Evolutionary conservation across 2,113 vertebrate genomes (phyloP).

Genomic region (Tachysurus vachellii): DNA sequence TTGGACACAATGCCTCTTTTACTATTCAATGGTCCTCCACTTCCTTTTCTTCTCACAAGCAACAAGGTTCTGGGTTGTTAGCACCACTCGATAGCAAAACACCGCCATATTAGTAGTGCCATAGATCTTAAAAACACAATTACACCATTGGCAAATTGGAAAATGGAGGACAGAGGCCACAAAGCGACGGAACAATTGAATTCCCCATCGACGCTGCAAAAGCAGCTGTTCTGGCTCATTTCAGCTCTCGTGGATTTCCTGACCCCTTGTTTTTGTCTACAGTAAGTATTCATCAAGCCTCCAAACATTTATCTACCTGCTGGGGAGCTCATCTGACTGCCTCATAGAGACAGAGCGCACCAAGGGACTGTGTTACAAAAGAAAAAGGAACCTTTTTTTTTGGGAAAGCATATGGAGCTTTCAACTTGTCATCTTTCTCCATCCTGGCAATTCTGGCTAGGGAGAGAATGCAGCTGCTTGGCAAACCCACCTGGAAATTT

Average conservation of each 20-base stretch:
- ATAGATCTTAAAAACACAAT: conserved; percentile 65
- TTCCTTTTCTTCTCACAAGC: conserved; percentile 21
- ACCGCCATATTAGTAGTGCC: conserved; percentile 58
- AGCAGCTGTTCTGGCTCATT: conserved; percentile 59
- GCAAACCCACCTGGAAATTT: conserved; percentile 65
- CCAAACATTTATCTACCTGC: conserved; percentile 80
- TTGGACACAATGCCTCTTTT: conserved; percentile 44
- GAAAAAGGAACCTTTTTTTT: background rate
- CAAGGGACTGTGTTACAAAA: conserved; percentile 38
- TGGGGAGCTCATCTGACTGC: conserved; percentile 69
- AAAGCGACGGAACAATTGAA: conserved; percentile 52
- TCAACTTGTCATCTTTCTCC: conserved; percentile 65
- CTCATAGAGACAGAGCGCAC: background rate
- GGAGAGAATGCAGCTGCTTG: conserved; percentile 65
- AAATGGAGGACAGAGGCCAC: conserved; percentile 36
- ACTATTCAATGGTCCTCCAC: conserved; percentile 32
- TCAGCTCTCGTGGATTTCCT: conserved; percentile 57
- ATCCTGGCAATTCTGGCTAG: conserved; percentile 54
- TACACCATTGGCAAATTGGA: conserved; percentile 68
- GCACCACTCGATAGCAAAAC: conserved; percentile 53
- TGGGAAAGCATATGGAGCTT: conserved; percentile 61
- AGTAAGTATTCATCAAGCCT: conserved; percentile 65
- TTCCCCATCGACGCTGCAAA: conserved; percentile 38
- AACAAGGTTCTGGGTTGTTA: conserved; percentile 44
- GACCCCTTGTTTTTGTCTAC: conserved; percentile 63